A percentile compares a stretch with the other conserved stretches of the same genome.
phyloP scores from a whole-genome alignment of 2,113 vertebrate genomes.

The Cephalopterus ornatus region DNA sequence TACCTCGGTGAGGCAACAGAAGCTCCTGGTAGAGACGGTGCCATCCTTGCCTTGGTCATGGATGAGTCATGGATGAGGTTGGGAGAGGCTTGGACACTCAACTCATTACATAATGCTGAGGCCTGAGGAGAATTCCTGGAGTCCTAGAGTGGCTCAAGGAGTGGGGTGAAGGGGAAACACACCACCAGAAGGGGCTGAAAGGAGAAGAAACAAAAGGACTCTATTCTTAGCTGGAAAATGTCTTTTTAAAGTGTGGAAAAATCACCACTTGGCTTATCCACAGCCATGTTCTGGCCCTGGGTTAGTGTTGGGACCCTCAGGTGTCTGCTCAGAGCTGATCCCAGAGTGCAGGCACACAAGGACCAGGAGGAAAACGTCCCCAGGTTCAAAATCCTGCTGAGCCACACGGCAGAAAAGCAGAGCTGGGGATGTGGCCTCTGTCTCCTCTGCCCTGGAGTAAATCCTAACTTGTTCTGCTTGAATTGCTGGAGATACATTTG shows the following conservation, averaged over 20 bases:
- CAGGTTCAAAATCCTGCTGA: background rate
- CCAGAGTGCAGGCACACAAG: fast-evolving
- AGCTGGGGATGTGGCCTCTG: background rate
- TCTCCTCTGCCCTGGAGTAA: background rate
- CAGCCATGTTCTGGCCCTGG: background rate
- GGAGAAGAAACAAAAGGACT: too few relatives aligned
- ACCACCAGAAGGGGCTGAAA: background rate
- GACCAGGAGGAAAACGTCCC: background rate
- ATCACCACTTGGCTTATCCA: too few relatives aligned
- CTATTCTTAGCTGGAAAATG: too few relatives aligned
- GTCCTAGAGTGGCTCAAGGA: background rate
- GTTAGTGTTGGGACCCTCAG: fast-evolving
- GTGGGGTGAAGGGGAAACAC: background rate
- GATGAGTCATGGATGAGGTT: background rate
- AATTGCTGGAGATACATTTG: background rate
- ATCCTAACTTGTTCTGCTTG: background rate
- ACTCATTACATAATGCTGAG: background rate
- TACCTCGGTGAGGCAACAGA: background rate
- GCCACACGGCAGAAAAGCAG: background rate
- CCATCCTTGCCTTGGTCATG: background rate
- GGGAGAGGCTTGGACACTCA: too few relatives aligned
- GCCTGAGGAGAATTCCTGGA: background rate
- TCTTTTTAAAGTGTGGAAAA: too few relatives aligned
- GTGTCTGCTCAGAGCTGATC: background rate
- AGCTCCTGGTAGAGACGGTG: background rate